These are phyloP conservation scores for Timema podura DNA, from an alignment of 2,888 invertebrate genomes.

Conservation along the genomic window DNA sequence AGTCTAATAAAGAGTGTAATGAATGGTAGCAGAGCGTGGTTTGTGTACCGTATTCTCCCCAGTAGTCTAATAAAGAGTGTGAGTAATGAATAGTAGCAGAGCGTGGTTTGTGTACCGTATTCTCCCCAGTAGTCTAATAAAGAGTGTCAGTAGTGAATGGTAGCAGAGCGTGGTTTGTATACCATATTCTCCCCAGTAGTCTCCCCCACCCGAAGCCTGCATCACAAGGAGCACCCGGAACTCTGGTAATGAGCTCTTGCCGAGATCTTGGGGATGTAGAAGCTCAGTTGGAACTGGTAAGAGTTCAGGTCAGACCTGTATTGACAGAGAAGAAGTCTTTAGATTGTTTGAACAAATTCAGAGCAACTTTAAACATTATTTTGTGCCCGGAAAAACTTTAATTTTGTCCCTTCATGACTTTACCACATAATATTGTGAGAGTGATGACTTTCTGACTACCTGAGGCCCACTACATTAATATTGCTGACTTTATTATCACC, in stretches of 20 bases:
- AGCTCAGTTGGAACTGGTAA: slow-evolving; percentile 74
- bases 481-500: too few relatives aligned
- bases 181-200: slow-evolving; percentile 90
- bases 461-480: neutral
- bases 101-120: slow-evolving; percentile 57
- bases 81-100: too few relatives aligned
- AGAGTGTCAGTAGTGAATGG: too few relatives aligned
- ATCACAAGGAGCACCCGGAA: slow-evolving; percentile 75
- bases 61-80: too few relatives aligned
- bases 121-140: slow-evolving; percentile 88
- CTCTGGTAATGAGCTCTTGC: slow-evolving; percentile 77
- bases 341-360: too few relatives aligned
- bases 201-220: slow-evolving; percentile 78
- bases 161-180: slow-evolving; percentile 29
- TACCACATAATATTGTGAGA: neutral
- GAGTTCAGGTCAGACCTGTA: slow-evolving; percentile 70
- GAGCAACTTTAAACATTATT: neutral
- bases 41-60: slow-evolving; percentile 77
- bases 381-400: neutral
- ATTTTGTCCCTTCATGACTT: neutral
- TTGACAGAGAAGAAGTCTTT: slow-evolving; percentile 28
- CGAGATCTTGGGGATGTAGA: slow-evolving; percentile 74
- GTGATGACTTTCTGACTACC: neutral
- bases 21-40: too few relatives aligned
- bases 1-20: too few relatives aligned